These are phyloP conservation scores for Fulmarus glacialis DNA, from an alignment of 2,113 vertebrate genomes.

Conservation along the genomic window DNA sequence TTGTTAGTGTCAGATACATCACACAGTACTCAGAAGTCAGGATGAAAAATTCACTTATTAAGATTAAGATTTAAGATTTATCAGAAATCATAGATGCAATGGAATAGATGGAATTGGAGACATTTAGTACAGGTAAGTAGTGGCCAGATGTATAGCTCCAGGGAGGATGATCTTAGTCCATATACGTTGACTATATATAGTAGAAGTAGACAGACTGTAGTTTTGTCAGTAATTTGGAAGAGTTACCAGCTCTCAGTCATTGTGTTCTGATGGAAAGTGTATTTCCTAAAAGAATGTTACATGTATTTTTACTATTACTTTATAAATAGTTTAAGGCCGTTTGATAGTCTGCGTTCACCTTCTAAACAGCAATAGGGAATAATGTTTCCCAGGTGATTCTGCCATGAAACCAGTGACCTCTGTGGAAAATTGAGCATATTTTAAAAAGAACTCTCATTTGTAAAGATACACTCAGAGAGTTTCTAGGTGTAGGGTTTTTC, in stretches of 20 bases:
- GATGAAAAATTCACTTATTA: slow-evolving; percentile 19
- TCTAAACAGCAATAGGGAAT: neutral
- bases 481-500: neutral
- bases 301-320: neutral
- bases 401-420: neutral
- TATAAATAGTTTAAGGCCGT: neutral
- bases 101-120: neutral
- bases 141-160: neutral
- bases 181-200: neutral
- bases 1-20: slow-evolving; percentile 52
- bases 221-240: neutral
- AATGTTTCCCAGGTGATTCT: neutral
- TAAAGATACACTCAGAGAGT: neutral
- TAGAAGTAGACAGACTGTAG: neutral
- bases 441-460: neutral
- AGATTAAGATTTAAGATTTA: too few species aligned
- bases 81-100: neutral
- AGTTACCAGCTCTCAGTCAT: neutral
- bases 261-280: neutral
- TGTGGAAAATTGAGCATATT: neutral
- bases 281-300: neutral
- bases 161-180: neutral
- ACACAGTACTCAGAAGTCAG: slow-evolving; percentile 42
- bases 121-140: neutral
- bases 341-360: neutral